Evolutionary conservation across 2,113 vertebrate species (phyloP).

Genomic region (Pholis gunnellus): DNA sequence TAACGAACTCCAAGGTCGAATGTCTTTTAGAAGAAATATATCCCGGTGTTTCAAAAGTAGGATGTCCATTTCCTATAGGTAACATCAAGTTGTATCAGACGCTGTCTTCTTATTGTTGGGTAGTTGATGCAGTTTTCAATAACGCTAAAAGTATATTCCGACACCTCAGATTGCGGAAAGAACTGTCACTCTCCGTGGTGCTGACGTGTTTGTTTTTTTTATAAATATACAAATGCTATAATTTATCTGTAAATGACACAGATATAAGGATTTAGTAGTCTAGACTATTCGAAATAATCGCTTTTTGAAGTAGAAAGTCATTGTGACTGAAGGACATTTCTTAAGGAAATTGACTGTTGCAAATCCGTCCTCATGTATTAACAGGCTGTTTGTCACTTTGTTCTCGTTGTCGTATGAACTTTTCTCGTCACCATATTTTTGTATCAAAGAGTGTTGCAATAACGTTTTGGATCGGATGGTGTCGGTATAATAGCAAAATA

Average conservation of each 20-base stretch:
- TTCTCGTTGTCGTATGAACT: background rate
- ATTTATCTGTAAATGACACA: background rate
- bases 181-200: constrained; percentile 11
- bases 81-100: background rate
- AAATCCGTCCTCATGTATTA: too few species aligned
- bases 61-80: too few species aligned
- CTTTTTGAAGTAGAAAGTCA: background rate
- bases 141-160: background rate
- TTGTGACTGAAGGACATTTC: background rate
- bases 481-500: constrained; percentile 26
- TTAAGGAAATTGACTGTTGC: background rate
- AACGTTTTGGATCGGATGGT: constrained; percentile 40
- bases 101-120: background rate
- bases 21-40: too few species aligned
- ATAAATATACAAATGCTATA: background rate
- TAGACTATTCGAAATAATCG: background rate
- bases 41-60: too few species aligned
- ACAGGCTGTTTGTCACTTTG: too few species aligned
- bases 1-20: background rate
- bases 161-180: background rate
- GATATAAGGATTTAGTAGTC: background rate
- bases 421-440: background rate
- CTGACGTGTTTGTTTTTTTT: background rate
- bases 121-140: background rate
- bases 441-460: constrained; percentile 8